These are phyloP conservation scores for Acanthopagrus latus DNA, from an alignment of 2,797 vertebrate species.

Conservation along the genomic window DNA sequence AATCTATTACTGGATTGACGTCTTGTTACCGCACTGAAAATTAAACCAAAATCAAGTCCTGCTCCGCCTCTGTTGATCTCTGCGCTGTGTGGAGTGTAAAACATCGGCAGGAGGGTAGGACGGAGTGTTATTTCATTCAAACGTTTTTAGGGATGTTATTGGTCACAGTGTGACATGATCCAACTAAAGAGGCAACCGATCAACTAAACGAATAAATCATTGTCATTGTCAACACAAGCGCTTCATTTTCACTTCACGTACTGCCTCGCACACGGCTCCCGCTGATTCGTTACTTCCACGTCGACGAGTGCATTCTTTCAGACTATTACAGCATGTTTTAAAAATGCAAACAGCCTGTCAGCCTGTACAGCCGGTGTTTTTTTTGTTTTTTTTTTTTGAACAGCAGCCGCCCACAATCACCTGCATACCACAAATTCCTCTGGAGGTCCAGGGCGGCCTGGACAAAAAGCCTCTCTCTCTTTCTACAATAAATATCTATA, in stretches of 20 bases:
- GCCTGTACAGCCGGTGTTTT: neutral
- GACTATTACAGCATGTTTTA: neutral
- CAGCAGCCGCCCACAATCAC: slow-evolving; percentile 21
- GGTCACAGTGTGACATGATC: neutral
- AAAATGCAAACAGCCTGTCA: neutral
- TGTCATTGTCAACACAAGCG: neutral
- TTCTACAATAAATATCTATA: neutral
- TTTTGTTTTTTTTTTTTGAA: slow-evolving; percentile 6
- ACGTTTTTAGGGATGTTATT: neutral
- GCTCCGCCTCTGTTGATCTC: neutral
- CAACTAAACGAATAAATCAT: too few species aligned
- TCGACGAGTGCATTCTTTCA: neutral
- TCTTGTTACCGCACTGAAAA: neutral
- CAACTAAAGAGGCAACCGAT: neutral
- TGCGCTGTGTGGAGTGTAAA: neutral
- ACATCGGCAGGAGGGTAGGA: neutral
- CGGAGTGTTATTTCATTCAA: too few species aligned
- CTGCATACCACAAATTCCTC: slow-evolving; percentile 52
- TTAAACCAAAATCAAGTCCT: neutral
- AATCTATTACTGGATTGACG: neutral
- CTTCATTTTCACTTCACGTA: neutral
- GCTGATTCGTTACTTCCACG: neutral
- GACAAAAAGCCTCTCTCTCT: neutral
- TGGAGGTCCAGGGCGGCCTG: neutral
- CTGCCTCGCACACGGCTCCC: neutral